Conservation (phyloP, 2,888 invertebrate species). For the Nasonovia ribisnigri region DNA sequence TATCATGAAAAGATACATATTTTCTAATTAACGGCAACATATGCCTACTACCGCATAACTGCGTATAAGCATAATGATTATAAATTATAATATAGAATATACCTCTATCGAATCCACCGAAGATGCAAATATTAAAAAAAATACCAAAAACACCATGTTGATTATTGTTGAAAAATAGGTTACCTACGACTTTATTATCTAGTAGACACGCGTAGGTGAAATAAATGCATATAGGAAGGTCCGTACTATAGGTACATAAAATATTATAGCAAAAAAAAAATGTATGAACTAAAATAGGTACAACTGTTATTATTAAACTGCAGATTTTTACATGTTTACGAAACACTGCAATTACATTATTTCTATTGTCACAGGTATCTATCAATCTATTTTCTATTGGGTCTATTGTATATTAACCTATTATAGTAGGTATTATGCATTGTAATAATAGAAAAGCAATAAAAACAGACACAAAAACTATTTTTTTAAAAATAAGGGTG, state of each 20-base stretch:
- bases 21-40: too few relatives aligned
- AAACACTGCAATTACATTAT: not conserved
- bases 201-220: not conserved
- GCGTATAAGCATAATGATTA: not conserved
- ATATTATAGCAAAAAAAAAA: not conserved
- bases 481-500: too few relatives aligned
- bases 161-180: not conserved
- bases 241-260: not conserved
- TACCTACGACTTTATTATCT: not conserved
- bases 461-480: not conserved
- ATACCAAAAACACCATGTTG: not conserved
- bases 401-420: too few relatives aligned
- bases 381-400: not conserved
- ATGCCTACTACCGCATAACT: too few relatives aligned
- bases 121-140: not conserved
- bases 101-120: not conserved
- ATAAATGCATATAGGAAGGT: not conserved
- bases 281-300: not conserved
- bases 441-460: not conserved
- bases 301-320: not conserved
- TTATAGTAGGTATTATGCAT: not conserved
- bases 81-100: not conserved
- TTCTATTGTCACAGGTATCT: not conserved
- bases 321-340: not conserved
- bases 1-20: too few relatives aligned